Evolutionary conservation across 2,113 vertebrate species (phyloP).

Genomic region (Ia io): DNA sequence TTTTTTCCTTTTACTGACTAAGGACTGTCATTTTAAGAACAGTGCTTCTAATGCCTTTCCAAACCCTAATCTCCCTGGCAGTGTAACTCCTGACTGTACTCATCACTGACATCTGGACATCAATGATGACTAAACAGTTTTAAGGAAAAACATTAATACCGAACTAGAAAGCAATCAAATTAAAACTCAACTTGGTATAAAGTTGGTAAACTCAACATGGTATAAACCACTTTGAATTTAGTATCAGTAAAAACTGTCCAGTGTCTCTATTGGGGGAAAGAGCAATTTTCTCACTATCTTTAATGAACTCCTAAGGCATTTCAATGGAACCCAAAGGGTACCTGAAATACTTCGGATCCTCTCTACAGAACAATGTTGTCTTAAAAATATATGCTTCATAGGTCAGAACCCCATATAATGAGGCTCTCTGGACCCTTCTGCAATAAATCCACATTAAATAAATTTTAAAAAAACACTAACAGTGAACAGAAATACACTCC

Average conservation of each 20-base stretch:
- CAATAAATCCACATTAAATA: background rate
- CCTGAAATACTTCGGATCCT: background rate
- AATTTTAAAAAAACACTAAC: background rate
- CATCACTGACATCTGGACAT: background rate
- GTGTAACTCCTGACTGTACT: background rate
- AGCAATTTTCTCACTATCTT: background rate
- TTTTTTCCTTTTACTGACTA: background rate
- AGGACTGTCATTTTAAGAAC: constrained; percentile 24
- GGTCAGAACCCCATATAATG: background rate
- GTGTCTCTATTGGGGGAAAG: background rate
- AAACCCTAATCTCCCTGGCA: background rate
- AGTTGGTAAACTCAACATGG: background rate
- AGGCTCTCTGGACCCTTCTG: background rate
- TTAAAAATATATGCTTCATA: background rate
- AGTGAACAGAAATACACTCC: background rate
- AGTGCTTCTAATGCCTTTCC: background rate
- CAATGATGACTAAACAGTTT: background rate
- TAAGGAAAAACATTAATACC: constrained; percentile 42
- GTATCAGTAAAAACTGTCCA: constrained; percentile 7
- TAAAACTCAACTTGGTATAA: background rate
- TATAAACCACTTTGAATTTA: background rate
- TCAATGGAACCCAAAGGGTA: background rate
- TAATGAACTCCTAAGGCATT: constrained; percentile 7
- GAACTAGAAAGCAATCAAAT: constrained; percentile 3
- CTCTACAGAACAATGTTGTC: background rate